Evolutionary conservation across 2,113 vertebrate genomes (phyloP).

Genomic region (Motacilla alba): DNA sequence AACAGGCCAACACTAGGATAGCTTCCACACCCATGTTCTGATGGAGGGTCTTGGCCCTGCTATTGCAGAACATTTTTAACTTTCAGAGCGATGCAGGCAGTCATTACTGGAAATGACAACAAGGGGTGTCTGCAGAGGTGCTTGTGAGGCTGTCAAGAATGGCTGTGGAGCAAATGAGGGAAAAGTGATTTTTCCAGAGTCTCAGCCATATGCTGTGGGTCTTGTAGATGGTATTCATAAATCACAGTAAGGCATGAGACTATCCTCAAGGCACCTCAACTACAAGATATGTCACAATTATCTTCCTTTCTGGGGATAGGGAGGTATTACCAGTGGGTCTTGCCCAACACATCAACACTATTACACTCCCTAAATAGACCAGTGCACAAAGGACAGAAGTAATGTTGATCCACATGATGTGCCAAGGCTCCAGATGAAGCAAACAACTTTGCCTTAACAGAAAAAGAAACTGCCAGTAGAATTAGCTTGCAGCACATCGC

Average conservation of each 20-base stretch:
- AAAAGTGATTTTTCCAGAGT: slow-evolving; percentile 6
- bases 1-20: not conserved
- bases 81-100: not conserved
- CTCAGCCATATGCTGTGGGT: not conserved
- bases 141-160: not conserved
- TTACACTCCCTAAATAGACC: slow-evolving; percentile 51
- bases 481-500: not conserved
- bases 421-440: slow-evolving; percentile 34
- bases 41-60: not conserved
- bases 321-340: slow-evolving; percentile 55
- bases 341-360: slow-evolving; percentile 16
- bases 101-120: not conserved
- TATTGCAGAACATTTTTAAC: not conserved
- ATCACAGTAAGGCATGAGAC: not conserved
- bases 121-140: not conserved
- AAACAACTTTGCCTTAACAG: slow-evolving; percentile 20
- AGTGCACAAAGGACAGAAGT: slow-evolving; percentile 39
- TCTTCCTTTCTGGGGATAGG: slow-evolving; percentile 44
- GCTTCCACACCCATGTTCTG: not conserved
- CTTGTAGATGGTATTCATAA: slow-evolving; percentile 13
- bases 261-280: slow-evolving; percentile 25
- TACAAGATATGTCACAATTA: slow-evolving; percentile 60
- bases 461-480: slow-evolving; percentile 22
- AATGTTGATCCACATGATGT: slow-evolving; percentile 4
- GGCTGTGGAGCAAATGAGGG: not conserved